Evolutionary conservation across 2,797 vertebrate species (phyloP), one percentile per base, ranked within the genome.

Genomic region (Propithecus deckenii): DNA sequence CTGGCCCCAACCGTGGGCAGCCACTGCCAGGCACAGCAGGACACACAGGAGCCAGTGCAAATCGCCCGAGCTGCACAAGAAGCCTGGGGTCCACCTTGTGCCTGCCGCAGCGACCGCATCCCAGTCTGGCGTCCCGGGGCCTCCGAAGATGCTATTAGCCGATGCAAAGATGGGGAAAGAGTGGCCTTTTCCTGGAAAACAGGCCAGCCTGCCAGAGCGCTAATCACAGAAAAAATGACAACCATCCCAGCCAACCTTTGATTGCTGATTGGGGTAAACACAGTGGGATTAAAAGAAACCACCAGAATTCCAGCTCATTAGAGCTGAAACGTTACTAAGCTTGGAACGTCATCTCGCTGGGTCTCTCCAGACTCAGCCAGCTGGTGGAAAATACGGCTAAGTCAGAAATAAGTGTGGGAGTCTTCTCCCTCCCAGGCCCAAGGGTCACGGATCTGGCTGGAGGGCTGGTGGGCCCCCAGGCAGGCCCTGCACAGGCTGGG

Each of bases 221-320:
- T 75, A 28, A 85, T 97, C 96, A 72, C 95, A 71, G 93, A 67
- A 85, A 69, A 81, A 75, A 96, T 50, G 93, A 93, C 92, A 75
- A 38, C 55, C 84, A 48, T 38, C 72, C 86, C 13, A 2, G 81
- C 80, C 96, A 80, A 41, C 83, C 93, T 96, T 74, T 79, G n/a
- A 55, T 86, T 4, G 28, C 95, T 95, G 97, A 98, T 93, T 97
- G 94, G 97, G 91, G 86, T 97, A 96, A 98, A 97, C 97, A 97
- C 96, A 97, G 89, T 23, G 89, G 96, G 93, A 95, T 96, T 96
- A 89, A 55, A 81, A 94, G 93, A 87, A 97, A 92, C 96, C 96
- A 69, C 96, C 91, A 91, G 94, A 63, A 96, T 94, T 90, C 94
- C 95, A 91, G 94, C 89, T 97, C 91, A 22, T 95, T 90, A 87